Base-by-base conservation (phyloP, 2,797 vertebrate genomes). In the Gallinago stenura region DNA sequence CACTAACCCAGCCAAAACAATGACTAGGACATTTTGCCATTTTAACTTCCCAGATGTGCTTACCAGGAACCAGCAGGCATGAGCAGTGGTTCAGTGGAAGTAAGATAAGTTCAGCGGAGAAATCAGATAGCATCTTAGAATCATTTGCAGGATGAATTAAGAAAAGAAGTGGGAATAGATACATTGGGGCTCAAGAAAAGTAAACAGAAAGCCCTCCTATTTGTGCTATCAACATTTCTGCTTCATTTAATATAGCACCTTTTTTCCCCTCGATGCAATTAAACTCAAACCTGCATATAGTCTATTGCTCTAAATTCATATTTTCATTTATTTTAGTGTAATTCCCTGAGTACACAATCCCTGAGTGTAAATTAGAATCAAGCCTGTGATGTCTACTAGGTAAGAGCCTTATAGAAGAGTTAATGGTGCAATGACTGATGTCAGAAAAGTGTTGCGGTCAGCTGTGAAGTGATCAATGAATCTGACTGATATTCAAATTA, bases 391-490 rank as follows among this genome's bases (percentile, higher is more conserved):
- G 26, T 41, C 17, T 45, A 0, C 48, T 51, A 80, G 66, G 73
- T 83, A 68, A 87, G 48, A 83, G 30, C 22, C 53, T 77, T 87
- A 43, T 75, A 16, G 39, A 93, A 94, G 96, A 64, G 92, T 91
- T 90, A 94, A 94, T 73, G 60, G 46, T 73, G 79, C 54, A 43
- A 21, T 60, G 62, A 41, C 61, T 85, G 25, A 54, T 68, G 75
- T 87, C 79, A 92, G 58, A 28, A 58, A 56, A 79, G 28, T 14
- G 48, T 60, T 76, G 41, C 2, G 60, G 61, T 89, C 54, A 68
- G 41, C 70, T 88, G 80, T 71, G 76, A 80, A 66, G 48, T 61
- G 88, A 93, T 96, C 96, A 92, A 33, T 95, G 89, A 90, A 85
- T 93, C 72, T 19, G 81, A 43, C 66, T 37, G 31, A 72, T 85